Percentiles rank a stretch among this genome's conserved stretches.
phyloP scores from a whole-genome alignment of 2,797 vertebrate species.

The Ptychobarbus kaznakovi region DNA sequence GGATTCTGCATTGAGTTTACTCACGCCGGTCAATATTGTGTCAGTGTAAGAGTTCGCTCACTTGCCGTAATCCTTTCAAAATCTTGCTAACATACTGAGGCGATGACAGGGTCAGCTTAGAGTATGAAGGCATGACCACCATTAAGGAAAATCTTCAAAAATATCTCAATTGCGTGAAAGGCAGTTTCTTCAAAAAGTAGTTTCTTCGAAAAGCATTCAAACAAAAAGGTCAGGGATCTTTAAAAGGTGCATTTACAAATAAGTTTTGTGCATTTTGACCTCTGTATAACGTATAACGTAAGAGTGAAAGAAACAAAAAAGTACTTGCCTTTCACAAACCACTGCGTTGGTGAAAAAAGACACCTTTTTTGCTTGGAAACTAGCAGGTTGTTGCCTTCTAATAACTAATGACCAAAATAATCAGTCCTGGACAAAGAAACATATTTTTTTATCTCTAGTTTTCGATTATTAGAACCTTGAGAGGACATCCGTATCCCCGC shows the following conservation, averaged over 20 bases:
- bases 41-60: neutral
- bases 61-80: constrained; percentile 44
- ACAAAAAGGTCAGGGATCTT: neutral
- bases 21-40: constrained; percentile 25
- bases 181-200: neutral
- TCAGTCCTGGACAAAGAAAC: neutral
- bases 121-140: neutral
- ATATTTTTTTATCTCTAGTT: neutral
- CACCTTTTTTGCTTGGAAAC: neutral
- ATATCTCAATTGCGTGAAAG: neutral
- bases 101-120: neutral
- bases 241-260: neutral
- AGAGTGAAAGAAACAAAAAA: neutral
- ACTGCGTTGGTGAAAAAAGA: neutral
- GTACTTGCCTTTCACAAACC: neutral
- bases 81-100: constrained; percentile 4
- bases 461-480: neutral
- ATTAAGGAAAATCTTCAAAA: neutral
- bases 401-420: neutral
- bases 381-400: neutral
- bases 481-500: neutral
- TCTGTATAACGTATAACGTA: neutral
- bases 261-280: neutral
- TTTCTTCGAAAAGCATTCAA: neutral
- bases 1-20: constrained; percentile 19